Conservation (phyloP, 1,140 invertebrate species). For the Scaptodrosophila lebanonensis region DNA sequence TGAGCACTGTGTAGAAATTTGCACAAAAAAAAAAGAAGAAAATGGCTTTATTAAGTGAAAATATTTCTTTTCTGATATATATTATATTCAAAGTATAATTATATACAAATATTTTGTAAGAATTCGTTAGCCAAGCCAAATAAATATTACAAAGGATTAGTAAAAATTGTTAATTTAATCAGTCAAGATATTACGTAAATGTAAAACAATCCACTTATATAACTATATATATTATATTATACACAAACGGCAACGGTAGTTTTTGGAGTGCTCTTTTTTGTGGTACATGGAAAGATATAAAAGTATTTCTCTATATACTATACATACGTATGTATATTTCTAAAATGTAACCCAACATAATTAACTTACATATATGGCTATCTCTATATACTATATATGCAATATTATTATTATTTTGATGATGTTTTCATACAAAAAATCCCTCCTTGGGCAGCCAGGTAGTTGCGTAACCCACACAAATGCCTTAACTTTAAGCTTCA, state of each 20-base stretch:
- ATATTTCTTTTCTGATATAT: slow-evolving; percentile 29
- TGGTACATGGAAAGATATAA: slow-evolving; percentile 23
- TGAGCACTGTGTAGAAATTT: slow-evolving; percentile 59
- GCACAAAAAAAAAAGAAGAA: slow-evolving; percentile 50
- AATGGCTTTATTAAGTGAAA: slow-evolving; percentile 45
- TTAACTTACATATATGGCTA: slow-evolving; percentile 21
- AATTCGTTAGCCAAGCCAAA: slow-evolving; percentile 18
- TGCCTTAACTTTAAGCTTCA: slow-evolving; percentile 35
- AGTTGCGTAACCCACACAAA: slow-evolving; percentile 1
- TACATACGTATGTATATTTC: slow-evolving; percentile 39
- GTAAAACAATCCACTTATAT: slow-evolving; percentile 36
- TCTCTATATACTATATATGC: slow-evolving; percentile 19
- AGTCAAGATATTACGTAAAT: slow-evolving; percentile 22
- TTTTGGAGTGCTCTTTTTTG: slow-evolving; percentile 27
- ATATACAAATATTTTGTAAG: slow-evolving; percentile 40
- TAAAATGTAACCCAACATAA: slow-evolving; percentile 24
- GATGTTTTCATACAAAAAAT: slow-evolving; percentile 39
- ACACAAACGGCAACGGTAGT: slow-evolving; percentile 12
- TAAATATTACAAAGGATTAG: no score
- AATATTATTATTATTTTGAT: slow-evolving; percentile 12
- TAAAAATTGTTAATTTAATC: no score
- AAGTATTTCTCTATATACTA: no score
- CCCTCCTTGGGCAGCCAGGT: no score
- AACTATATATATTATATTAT: slow-evolving; percentile 33
- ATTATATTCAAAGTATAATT: slow-evolving; percentile 9